phyloP scores from a whole-genome alignment of 2,113 vertebrate species.

The Vidua macroura region DNA sequence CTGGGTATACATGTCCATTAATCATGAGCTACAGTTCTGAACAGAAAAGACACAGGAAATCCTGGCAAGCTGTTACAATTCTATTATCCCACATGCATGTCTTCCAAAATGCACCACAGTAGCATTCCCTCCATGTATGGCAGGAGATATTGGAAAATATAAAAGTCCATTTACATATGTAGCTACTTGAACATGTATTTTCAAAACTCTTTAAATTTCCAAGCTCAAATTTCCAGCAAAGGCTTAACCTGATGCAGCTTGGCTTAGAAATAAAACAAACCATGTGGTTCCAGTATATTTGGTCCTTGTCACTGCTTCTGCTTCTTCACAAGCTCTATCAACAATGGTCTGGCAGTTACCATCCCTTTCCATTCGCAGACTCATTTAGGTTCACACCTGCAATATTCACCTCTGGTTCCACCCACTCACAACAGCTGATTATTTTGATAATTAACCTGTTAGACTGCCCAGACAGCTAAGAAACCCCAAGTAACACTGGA shows the following conservation, averaged over 20 bases:
- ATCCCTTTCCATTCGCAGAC: neutral
- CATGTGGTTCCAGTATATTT: neutral
- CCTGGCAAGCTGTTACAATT: neutral
- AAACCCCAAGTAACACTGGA: neutral
- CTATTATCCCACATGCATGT: neutral
- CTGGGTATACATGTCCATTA: neutral
- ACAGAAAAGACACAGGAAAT: neutral
- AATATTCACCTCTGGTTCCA: neutral
- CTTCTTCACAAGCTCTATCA: neutral
- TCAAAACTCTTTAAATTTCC: neutral
- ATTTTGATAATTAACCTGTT: neutral
- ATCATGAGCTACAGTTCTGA: neutral
- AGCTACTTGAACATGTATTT: neutral
- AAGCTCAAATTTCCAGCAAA: neutral
- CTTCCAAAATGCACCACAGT: neutral
- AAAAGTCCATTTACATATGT: neutral
- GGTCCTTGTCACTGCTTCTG: neutral
- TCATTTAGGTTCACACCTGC: neutral
- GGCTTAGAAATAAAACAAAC: neutral
- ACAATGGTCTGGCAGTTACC: neutral
- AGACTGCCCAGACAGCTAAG: neutral
- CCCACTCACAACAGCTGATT: neutral
- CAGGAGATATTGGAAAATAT: neutral
- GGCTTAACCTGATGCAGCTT: neutral
- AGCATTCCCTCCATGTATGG: neutral